Percentiles rank a stretch among this genome's conserved stretches.
Conservation (phyloP, 2,797 vertebrate genomes). For the Silurus lanzhouensis region DNA sequence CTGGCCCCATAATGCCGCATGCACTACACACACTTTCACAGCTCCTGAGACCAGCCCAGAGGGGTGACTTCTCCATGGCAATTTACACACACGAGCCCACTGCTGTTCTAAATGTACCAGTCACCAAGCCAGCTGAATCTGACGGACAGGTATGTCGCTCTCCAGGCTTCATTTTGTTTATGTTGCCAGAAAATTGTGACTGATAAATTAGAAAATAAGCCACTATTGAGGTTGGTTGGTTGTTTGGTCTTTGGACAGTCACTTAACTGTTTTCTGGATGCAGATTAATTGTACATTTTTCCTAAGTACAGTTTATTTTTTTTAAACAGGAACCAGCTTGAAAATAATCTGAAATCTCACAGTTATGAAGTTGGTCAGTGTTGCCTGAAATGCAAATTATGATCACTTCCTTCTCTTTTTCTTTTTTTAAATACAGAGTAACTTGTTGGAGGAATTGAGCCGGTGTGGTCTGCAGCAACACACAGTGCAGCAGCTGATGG, state of each 20-base stretch:
- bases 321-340: too few relatives aligned
- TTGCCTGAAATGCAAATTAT: not conserved
- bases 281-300: too few relatives aligned
- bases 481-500: constrained; percentile 79
- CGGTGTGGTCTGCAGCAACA: constrained; percentile 78
- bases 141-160: not conserved
- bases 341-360: too few relatives aligned
- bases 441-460: constrained; percentile 60
- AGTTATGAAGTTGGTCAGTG: not conserved
- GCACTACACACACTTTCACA: constrained; percentile 75
- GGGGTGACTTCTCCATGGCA: constrained; percentile 78
- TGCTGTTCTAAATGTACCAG: constrained; percentile 77
- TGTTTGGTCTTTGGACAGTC: too few relatives aligned
- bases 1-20: constrained; percentile 87
- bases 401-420: not conserved
- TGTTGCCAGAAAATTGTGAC: too few relatives aligned
- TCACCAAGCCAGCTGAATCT: constrained; percentile 1
- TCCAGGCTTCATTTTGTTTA: too few relatives aligned
- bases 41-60: constrained; percentile 80
- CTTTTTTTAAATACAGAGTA: constrained; percentile 67
- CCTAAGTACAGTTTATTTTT: too few relatives aligned
- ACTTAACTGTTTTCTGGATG: too few relatives aligned
- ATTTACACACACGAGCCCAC: constrained; percentile 85
- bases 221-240: too few relatives aligned
- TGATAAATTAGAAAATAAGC: too few relatives aligned